These are phyloP conservation scores for Corydoras sp. DNA, from an alignment of 2,113 vertebrate genomes.

Conservation along the genomic window DNA sequence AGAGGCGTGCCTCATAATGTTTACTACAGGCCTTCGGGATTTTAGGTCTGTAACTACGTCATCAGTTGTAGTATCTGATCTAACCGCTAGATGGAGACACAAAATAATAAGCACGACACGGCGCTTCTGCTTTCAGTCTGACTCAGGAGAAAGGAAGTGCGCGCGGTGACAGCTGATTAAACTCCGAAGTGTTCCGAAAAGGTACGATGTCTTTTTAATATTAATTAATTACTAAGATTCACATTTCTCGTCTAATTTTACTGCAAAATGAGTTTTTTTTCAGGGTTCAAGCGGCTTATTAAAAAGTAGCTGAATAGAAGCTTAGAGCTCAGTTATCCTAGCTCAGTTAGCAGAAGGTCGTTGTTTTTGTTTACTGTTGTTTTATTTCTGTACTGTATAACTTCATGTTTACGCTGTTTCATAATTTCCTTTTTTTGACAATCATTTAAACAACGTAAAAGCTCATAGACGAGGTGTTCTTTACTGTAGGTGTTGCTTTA, in stretches of 20 bases:
- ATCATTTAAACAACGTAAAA: too few relatives aligned
- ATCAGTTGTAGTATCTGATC: neutral
- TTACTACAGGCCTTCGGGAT: too few relatives aligned
- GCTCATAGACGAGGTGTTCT: neutral
- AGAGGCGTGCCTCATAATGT: too few relatives aligned
- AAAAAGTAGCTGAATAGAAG: too few relatives aligned
- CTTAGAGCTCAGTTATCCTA: too few relatives aligned
- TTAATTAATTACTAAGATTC: neutral
- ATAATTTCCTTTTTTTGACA: too few relatives aligned
- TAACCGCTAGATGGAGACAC: neutral
- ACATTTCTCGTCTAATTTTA: neutral
- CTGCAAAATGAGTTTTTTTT: neutral
- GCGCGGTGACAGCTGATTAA: constrained; percentile 11
- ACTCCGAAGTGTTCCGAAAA: neutral
- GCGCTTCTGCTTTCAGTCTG: constrained; percentile 20
- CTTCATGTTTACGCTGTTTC: too few relatives aligned
- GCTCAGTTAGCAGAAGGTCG: too few relatives aligned
- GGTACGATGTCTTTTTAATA: neutral
- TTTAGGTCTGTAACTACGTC: too few relatives aligned
- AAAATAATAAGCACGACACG: constrained; percentile 43
- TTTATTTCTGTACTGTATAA: too few relatives aligned
- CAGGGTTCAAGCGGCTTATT: too few relatives aligned
- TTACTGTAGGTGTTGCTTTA: neutral
- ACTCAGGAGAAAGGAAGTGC: neutral
- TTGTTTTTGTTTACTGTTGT: too few relatives aligned